Evolutionary conservation across 2,113 vertebrate genomes (phyloP).

Genomic region (Arothron firmamentum): DNA sequence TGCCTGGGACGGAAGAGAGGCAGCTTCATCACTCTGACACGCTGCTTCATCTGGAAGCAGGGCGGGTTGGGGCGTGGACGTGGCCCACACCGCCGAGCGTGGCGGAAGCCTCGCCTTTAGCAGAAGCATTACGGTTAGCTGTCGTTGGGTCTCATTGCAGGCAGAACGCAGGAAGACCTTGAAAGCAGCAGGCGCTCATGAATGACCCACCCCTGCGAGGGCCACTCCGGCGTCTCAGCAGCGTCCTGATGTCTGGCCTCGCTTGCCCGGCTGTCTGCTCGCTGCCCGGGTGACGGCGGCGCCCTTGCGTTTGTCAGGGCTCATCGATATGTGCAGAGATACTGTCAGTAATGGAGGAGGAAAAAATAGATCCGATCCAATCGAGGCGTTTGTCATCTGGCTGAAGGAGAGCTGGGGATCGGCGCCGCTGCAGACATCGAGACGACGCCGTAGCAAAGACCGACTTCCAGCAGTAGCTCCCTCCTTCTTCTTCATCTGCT

Average conservation of each 20-base stretch:
- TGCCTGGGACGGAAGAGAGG: background rate
- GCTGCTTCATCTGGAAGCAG: no score
- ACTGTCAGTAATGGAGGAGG: constrained; percentile 35
- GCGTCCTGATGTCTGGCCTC: constrained; percentile 46
- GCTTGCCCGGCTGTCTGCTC: constrained; percentile 49
- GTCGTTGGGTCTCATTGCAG: background rate
- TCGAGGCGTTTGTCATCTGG: constrained; percentile 45
- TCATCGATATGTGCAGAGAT: constrained; percentile 59
- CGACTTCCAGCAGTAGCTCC: no score
- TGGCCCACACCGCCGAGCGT: no score
- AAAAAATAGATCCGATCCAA: constrained; percentile 58
- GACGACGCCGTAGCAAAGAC: no score
- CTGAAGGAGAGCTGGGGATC: constrained; percentile 4
- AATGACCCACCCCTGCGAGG: constrained; percentile 30
- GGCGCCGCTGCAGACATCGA: no score
- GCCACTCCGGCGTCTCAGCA: constrained; percentile 50
- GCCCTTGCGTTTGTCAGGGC: constrained; percentile 54
- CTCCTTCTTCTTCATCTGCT: background rate
- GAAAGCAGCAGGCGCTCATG: background rate
- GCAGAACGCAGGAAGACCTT: no score
- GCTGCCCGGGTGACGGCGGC: constrained; percentile 45
- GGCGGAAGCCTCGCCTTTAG: no score
- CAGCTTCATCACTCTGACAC: no score
- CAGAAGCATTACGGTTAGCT: background rate
- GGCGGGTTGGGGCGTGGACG: no score